Evolutionary conservation across 2,113 vertebrate genomes (phyloP), one percentile per base, ranked within the genome.

Genomic region (Neogobius melanostomus): DNA sequence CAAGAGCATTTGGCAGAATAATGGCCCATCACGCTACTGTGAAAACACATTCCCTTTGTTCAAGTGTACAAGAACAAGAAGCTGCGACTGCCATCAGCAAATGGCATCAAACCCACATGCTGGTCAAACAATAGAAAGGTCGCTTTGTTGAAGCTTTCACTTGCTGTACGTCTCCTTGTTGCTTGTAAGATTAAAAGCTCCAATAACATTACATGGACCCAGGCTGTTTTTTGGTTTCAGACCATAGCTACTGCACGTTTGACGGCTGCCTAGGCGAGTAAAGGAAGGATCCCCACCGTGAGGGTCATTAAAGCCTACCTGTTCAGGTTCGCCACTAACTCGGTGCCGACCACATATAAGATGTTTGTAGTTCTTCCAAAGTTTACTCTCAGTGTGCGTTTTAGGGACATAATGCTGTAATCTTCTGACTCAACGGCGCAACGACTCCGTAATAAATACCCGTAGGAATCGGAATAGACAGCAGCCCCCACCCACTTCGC

Each of bases 351-450:
- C 60, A 93, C 90, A 51, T 51, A 92, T 2, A 90, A 0, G 0
- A 85, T 75, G 0, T 5, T 46, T 3, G 54, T 72, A 4, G 36
- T 54, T 15, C 50, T 71, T 8, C 46, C 81, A 61, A 11, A 80
- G 48, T 90, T 75, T 28, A 92, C 21, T 62, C 91, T 76, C 21
- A 93, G 69, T 10, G 92, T 91, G 68, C 92, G 17, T 16, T 7
- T 2, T 59, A 82, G 72, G 16, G 2, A 62, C 89, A 91, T 92
- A 68, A 16, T 70, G 66, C 60, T 1, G 71, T 53, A 11, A 5
- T 66, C 7, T 15, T 15, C 8, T 12, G 36, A 36, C 28, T 2
- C 9, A 11, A 11, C 57, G 15, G 6, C 6, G 53, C 11, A 17
- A 21, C 53, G 2, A 11, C 36, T 42, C 11, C 11, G 21, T 15